Evolutionary conservation across 35 echinoderm and acorn worm species (phyloP), one percentile per base, ranked within the genome.

Genomic region (Eucidaris tribuloides): DNA sequence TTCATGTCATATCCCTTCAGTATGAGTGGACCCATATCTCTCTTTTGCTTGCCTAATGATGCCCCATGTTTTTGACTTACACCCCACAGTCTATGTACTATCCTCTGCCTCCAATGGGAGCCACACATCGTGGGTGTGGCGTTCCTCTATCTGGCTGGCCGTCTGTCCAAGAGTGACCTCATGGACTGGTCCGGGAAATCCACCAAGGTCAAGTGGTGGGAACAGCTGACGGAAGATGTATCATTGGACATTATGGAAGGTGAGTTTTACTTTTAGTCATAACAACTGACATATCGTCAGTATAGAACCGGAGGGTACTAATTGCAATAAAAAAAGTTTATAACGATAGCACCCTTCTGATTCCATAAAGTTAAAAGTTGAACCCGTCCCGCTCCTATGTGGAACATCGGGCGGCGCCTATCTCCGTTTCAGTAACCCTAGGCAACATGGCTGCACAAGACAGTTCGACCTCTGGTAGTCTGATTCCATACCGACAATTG

Each of bases 161-260:
- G 96, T 19, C 84, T 99, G 45, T 99, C 96, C 17, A 99, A 93
- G 80, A 99, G 96, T 84, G 96, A 99, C 63, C 78, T 99, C 24
- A 34, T 99, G 44, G 96, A 99, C 52, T 99, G 90, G 96, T 90
- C 90, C 35, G 87, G 96, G 18, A 99, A 99, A 68, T 62, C 57
- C 61, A 79, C 65, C 7, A 88, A 92, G 83, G 83, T 77, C 82
- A 99, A 93, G 49, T 99, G 96, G 96, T 99, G 96, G 96, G 94
- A 99, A 44, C 83, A 88, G 45, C 83, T 99, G 28, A 89, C 83
- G 34, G 96, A 99, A 32, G 96, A 99, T 71, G 90, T 99, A 14
- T 89, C 90, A 0, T 71, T 93, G 35, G 96, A 99, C 31, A 99
- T 99, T 27, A 90, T 99, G 86, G 96, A 99, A 93, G 96, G 96